Base-by-base conservation (phyloP, 2,797 vertebrate species). In the Takifugu rubripes region DNA sequence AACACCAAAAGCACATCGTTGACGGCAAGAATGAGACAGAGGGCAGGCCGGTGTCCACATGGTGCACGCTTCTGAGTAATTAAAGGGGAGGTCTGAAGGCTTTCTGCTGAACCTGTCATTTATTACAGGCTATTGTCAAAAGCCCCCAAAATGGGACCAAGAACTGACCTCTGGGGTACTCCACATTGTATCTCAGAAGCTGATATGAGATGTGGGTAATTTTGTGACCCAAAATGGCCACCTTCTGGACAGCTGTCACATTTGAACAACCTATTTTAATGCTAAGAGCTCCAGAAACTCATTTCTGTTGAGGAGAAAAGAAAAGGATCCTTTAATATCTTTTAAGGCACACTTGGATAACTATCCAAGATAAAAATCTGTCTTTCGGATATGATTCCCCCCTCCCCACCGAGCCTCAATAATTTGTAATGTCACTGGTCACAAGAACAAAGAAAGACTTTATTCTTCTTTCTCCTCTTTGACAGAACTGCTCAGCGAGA, bases 321-420 rank as follows among this genome's bases (percentile, higher is more conserved):
- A 25, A 25, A 25, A 5, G 46, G 46, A 21, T 21, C 24, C 1
- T 11, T 42, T 56, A 11, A 25, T 7, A 21, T 55, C 25, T 49
- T 44, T 52, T 5, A 16, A 49, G 36, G 50, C 51, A 55, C 17
- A 55, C 24, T 64, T 26, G 15, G 24, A 9, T 33, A 25, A 52
- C 33, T 25, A 66, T 36, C 17, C 25, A 26, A 25, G 49, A 65
- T 16, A 55, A 12, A 33, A 26, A 70, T 58, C 40, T 47, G 36
- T 57, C 54, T n/a, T 59, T 1, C 14, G 27, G 25, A 50, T 60
- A 60, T 66, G 50, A 49, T 47, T 51, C 52, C 21, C 25, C 25
- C 59, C 43, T 5, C 16, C 43, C 29, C 17, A 57, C 10, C 51
- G 66, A 74, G 70, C 67, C 60, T 61, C 43, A 66, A 74, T 29